Evolutionary conservation across 1,140 invertebrate species (phyloP), one percentile per base, ranked within the genome.

Genomic region (Trichoplusia ni): DNA sequence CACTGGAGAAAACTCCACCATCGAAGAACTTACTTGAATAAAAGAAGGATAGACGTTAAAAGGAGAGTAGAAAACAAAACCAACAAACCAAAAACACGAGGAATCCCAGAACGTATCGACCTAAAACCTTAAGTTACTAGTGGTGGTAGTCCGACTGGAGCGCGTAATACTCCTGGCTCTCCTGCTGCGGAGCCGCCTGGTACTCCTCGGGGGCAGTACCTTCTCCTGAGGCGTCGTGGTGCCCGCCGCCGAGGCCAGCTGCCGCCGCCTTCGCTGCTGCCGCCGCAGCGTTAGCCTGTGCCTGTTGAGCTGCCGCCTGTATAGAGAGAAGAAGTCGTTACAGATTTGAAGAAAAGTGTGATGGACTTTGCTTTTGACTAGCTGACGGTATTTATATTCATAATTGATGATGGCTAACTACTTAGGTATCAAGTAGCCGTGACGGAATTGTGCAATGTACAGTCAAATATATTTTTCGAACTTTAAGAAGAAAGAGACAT

Each of bases 201-300:
- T 86, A 84, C 58, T 88, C 79, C 61, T 86, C 81, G 69, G 75
- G 69, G 62, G 73, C 79, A 75, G 80, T 90, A 90, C 85, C 87
- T 90, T 90, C 87, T 69, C 88, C 80, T 2, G 84, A 80, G 27
- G 70, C 60, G 69, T 90, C 85, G 18, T 80, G 70, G 4, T 77
- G 74, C 35, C 81, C 68, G 6, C 69, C 75, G 19, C 67, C 75
- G 9, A 86, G 81, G 0, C 83, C 84, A 1, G 86, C 87, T 0
- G 87, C 87, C 14, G 86, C 86, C 1, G 86, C 86, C 74, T 86
- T 86, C 6, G 86, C 86, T 14, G 87, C 87, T 6, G 87, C 87
- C 11, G 77, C 86, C 1, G 84, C 86, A 7, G 86, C 86, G 47
- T 87, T 86, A 18, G 84, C 84, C 53, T 87, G 84, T 1, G 83